Base-by-base conservation (phyloP, 2,797 vertebrate species). In the Paguma larvata region DNA sequence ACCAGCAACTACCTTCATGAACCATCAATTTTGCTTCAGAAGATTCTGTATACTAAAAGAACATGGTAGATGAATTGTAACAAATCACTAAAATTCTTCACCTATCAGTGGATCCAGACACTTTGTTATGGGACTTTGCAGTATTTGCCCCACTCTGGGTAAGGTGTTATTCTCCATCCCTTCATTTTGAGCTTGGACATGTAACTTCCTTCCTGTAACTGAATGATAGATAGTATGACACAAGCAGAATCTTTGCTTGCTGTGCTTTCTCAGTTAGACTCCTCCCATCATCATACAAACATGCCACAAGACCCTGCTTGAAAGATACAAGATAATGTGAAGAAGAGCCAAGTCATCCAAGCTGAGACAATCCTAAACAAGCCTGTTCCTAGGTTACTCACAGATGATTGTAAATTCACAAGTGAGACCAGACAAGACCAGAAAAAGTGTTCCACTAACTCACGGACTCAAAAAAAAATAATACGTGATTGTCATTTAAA, bases 161-260 rank as follows among this genome's bases (percentile, higher is more conserved):
- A 27, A 87, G 12, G 3, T 51, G 6, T 77, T 75, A 62, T 68
- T 75, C 12, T 4, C 23, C 51, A 91, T 53, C 9, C 16, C n/a
- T 88, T 92, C 19, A 89, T 77, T 97, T 89, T 14, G 21, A 32
- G 23, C 6, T 92, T 77, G 6, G 6, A 25, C 23, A 70, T 70
- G 10, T 75, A 93, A 96, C 38, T 92, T 84, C 10, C 16, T 73
- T 88, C 89, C 5, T 46, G 2, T 89, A 88, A 84, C 48, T 59
- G 25, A 90, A 80, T 77, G 3, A 79, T 89, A 92, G 53, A 4
- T 95, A 95, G 75, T 59, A n/a, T 86, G 48, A 94, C 41, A 96
- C 6, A 72, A 84, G 15, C 9, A 85, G 13, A 67, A 23, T 0
- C 11, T 93, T 95, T 46, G 19, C 13, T 82, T 85, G 72, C 59